These are phyloP conservation scores for Torymus aiolomorphi DNA, from an alignment of 2,888 invertebrate genomes.

Conservation along the genomic window DNA sequence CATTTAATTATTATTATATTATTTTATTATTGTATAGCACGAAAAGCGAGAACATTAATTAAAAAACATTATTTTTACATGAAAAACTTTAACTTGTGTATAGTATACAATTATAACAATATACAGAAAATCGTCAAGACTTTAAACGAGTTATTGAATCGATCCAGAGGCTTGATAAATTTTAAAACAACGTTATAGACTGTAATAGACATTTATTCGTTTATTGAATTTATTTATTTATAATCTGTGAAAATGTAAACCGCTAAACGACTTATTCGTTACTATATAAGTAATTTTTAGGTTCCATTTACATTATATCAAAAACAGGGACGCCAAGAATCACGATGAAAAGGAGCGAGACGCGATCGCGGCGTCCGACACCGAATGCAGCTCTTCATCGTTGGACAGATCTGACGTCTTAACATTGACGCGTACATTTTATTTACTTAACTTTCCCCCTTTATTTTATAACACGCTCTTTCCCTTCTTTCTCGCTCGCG, in stretches of 20 bases:
- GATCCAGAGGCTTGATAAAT: not conserved
- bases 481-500: constrained; percentile 13
- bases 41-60: too few species aligned
- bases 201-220: not conserved
- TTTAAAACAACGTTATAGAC: too few species aligned
- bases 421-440: constrained; percentile 44
- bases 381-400: constrained; percentile 67
- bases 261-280: constrained; percentile 10
- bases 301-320: constrained; percentile 22
- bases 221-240: not conserved
- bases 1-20: constrained; percentile 47
- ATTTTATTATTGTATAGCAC: not conserved
- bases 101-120: not conserved
- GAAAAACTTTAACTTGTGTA: too few species aligned
- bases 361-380: constrained; percentile 55
- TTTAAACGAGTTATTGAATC: too few species aligned
- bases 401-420: constrained; percentile 70
- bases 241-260: constrained; percentile 43
- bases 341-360: constrained; percentile 16
- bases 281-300: constrained; percentile 54
- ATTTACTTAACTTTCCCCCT: constrained; percentile 3
- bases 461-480: constrained; percentile 34
- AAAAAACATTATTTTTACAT: not conserved
- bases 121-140: not conserved
- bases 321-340: constrained; percentile 32